Conservation (phyloP, 2,113 vertebrate genomes). For the Anolis carolinensis region DNA sequence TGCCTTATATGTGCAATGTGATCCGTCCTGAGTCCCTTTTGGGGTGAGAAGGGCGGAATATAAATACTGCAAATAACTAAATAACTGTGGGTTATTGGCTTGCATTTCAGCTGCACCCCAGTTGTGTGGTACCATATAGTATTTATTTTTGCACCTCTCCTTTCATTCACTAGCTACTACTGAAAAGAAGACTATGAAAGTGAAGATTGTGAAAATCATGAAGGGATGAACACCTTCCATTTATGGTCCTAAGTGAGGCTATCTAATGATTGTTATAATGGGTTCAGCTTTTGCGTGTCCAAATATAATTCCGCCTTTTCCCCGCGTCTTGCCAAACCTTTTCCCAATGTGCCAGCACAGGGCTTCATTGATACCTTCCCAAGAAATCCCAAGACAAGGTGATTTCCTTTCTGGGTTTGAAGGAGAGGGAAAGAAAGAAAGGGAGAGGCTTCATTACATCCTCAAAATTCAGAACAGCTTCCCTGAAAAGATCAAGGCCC, state of each 20-base stretch:
- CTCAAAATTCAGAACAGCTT: slow-evolving; percentile 40
- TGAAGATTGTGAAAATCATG: not conserved
- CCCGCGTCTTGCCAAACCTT: not conserved
- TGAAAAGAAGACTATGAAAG: not conserved
- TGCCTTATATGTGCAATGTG: too few species aligned
- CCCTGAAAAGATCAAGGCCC: slow-evolving; percentile 29
- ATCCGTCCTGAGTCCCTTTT: too few species aligned
- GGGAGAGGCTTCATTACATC: slow-evolving; percentile 15
- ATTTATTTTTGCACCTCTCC: not conserved
- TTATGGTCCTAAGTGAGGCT: not conserved
- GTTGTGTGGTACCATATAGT: not conserved
- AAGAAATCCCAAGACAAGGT: not conserved
- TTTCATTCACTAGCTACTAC: not conserved
- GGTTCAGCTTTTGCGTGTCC: not conserved
- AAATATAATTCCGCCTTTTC: not conserved
- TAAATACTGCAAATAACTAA: too few species aligned
- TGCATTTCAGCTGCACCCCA: not conserved
- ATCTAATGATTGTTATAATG: not conserved
- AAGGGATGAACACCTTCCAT: not conserved
- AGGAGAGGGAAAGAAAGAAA: too few species aligned
- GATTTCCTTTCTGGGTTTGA: too few species aligned
- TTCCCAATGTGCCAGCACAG: not conserved
- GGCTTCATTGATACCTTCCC: not conserved
- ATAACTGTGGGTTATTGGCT: not conserved
- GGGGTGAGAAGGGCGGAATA: too few species aligned